Evolutionary conservation across 1,140 invertebrate species (phyloP).

Genomic region (Plodia interpunctella): DNA sequence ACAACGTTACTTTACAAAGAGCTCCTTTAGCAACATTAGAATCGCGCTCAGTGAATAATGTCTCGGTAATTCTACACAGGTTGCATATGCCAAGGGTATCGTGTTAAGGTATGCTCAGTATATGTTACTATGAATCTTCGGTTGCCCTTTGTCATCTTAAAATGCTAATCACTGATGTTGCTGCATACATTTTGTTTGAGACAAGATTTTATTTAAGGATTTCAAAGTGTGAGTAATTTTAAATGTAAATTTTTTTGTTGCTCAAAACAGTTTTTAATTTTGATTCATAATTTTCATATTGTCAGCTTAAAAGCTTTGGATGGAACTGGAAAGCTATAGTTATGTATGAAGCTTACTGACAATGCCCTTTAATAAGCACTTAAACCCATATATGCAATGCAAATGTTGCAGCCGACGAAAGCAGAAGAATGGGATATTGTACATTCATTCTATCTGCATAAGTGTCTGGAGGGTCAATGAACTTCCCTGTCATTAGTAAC

Average conservation of each 20-base stretch:
- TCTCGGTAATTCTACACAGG: constrained; percentile 3
- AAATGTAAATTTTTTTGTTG: not conserved
- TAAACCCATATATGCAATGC: not conserved
- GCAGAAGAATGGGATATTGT: constrained; percentile 44
- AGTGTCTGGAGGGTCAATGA: constrained; percentile 43
- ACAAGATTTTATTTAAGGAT: no score
- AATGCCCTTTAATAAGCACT: not conserved
- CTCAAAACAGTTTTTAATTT: not conserved
- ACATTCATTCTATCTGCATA: constrained; percentile 48
- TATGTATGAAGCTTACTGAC: not conserved
- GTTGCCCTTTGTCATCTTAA: not conserved
- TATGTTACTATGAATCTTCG: not conserved
- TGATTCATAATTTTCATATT: not conserved
- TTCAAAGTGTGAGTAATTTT: not conserved
- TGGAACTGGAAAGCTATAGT: not conserved
- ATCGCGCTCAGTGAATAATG: not conserved
- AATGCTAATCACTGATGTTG: no score
- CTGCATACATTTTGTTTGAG: no score
- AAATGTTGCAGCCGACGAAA: constrained; percentile 23
- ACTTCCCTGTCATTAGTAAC: constrained; percentile 37
- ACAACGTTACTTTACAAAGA: not conserved
- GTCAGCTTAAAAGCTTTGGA: not conserved
- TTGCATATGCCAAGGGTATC: constrained; percentile 2
- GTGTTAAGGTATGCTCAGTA: not conserved
- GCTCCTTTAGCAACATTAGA: not conserved